A percentile compares a stretch with the other conserved stretches of the same genome.
phyloP scores from a whole-genome alignment of 2,797 vertebrate genomes.

The Gobio occitaniae region DNA sequence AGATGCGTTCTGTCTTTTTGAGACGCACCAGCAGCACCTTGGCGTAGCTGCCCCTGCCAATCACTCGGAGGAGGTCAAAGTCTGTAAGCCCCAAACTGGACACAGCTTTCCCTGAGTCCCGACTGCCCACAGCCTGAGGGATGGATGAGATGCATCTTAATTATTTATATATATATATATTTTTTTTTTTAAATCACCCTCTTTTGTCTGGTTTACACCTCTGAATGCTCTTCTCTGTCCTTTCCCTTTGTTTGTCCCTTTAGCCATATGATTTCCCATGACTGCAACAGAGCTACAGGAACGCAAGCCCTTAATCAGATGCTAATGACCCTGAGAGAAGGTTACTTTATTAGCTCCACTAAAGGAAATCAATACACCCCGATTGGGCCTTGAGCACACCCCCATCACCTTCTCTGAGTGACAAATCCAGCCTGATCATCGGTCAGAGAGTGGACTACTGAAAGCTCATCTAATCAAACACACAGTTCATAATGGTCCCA shows the following conservation, averaged over 20 bases:
- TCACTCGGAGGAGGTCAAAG: constrained; percentile 95
- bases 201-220: neutral
- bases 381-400: constrained; percentile 62
- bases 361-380: constrained; percentile 76
- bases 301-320: constrained; percentile 37
- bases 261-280: constrained; percentile 35
- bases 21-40: constrained; percentile 95
- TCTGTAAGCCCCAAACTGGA: constrained; percentile 94
- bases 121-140: constrained; percentile 86
- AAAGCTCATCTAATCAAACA: constrained; percentile 28
- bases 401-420: neutral
- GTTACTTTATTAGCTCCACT: constrained; percentile 75
- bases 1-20: constrained; percentile 97
- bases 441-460: neutral
- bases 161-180: neutral
- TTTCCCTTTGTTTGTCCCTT: constrained; percentile 48
- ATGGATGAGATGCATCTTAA: neutral
- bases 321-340: constrained; percentile 74
- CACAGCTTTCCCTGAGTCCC: constrained; percentile 91
- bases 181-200: neutral
- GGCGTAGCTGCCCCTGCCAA: constrained; percentile 97
- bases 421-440: constrained; percentile 9
- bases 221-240: constrained; percentile 50
- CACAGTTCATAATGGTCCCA: neutral
- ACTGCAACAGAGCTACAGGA: constrained; percentile 48